Conservation (phyloP, 2,888 invertebrate species). For the Cephus runcator region DNA sequence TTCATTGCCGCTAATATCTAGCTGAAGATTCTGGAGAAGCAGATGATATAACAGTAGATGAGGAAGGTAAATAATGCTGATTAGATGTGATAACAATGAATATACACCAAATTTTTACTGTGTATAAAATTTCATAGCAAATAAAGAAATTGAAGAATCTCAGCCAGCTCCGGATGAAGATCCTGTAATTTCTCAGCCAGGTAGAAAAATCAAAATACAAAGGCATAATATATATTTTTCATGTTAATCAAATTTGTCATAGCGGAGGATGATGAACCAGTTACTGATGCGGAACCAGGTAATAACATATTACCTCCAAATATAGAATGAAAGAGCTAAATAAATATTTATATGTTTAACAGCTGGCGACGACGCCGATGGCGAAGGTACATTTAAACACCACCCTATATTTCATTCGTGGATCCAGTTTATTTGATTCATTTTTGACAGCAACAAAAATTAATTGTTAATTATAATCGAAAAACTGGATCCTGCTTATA, state of each 20-base stretch:
- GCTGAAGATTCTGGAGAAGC: constrained; percentile 20
- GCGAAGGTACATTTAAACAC: constrained; percentile 30
- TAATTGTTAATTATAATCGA: neutral
- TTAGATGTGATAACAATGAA: neutral
- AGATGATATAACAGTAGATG: constrained; percentile 10
- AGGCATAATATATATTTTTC: neutral
- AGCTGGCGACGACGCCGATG: constrained; percentile 26
- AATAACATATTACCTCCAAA: constrained; percentile 7
- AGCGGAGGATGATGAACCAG: constrained; percentile 26
- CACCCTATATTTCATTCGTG: constrained; percentile 4
- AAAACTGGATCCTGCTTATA: neutral
- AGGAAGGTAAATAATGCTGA: neutral
- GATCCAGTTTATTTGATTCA: neutral
- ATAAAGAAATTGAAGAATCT: constrained; percentile 8
- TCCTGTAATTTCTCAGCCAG: constrained; percentile 12
- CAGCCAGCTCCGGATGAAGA: constrained; percentile 12
- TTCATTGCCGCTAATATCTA: constrained; percentile 11
- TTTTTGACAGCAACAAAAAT: neutral
- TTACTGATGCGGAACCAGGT: constrained; percentile 23
- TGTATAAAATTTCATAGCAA: constrained; percentile 13
- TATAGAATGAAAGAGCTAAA: neutral
- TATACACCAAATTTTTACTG: constrained; percentile 7
- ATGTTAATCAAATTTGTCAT: constrained; percentile 1
- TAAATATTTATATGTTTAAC: constrained; percentile 25
- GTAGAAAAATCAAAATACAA: constrained; percentile 10